Percentiles rank a stretch among this genome's conserved stretches.
Evolutionary conservation across 2,113 vertebrate species (phyloP).

Genomic region (Nibea albiflora): DNA sequence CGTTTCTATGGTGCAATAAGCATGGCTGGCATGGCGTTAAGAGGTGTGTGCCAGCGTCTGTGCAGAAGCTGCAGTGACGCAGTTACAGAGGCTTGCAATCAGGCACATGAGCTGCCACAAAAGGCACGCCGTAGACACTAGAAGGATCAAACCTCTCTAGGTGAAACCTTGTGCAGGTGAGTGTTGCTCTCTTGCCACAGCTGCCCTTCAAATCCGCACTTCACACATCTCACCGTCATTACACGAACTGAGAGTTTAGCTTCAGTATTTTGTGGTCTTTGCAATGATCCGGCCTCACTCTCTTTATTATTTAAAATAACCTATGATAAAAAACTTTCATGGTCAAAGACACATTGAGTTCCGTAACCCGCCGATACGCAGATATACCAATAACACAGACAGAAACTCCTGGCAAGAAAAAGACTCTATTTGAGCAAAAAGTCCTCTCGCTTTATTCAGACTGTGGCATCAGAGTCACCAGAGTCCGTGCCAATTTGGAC

Average conservation of each 20-base stretch:
- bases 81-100: neutral
- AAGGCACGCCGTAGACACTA: neutral
- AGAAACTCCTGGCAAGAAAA: slow-evolving; percentile 39
- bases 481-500: slow-evolving; percentile 49
- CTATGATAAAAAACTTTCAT: neutral
- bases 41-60: neutral
- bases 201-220: neutral
- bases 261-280: neutral
- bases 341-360: neutral
- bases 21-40: neutral
- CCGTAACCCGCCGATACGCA: slow-evolving; percentile 5
- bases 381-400: neutral
- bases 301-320: slow-evolving; percentile 14
- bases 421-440: slow-evolving; percentile 36
- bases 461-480: slow-evolving; percentile 40
- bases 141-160: neutral
- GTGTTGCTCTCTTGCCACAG: too few relatives aligned
- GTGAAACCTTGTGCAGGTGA: neutral
- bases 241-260: neutral
- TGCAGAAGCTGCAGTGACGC: neutral
- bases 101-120: neutral
- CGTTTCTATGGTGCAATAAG: neutral
- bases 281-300: neutral
- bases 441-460: slow-evolving; percentile 48
- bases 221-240: neutral